phyloP scores from a whole-genome alignment of 2,888 invertebrate genomes.

The Diachrysia chrysitis region DNA sequence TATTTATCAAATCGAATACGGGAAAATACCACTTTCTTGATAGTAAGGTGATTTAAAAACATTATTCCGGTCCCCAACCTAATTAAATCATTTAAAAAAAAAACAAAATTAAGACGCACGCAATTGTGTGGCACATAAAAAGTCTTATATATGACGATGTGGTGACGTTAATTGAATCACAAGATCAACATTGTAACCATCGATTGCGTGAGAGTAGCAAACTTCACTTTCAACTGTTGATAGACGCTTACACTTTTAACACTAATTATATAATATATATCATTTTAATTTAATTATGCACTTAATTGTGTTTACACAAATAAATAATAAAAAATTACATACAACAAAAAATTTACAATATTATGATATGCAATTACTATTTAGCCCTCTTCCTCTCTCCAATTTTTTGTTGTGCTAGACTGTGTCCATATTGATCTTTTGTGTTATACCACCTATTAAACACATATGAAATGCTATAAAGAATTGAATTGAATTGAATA shows the following conservation, averaged over 20 bases:
- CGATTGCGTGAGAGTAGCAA: constrained; percentile 41
- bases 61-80: constrained; percentile 38
- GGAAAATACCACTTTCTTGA: constrained; percentile 17
- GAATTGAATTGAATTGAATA: too few species aligned
- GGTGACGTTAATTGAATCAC: constrained; percentile 37
- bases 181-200: constrained; percentile 20
- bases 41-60: constrained; percentile 20
- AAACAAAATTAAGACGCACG: constrained; percentile 21
- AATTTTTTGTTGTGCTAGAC: too few species aligned
- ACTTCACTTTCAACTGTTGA: constrained; percentile 42
- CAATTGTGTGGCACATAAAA: constrained; percentile 28
- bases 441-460: too few species aligned
- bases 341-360: too few species aligned
- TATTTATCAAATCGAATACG: background rate
- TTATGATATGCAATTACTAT: too few species aligned
- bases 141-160: constrained; percentile 26
- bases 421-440: too few species aligned
- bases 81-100: constrained; percentile 31
- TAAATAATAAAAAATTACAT: too few species aligned
- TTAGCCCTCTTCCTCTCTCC: too few species aligned
- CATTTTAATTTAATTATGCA: too few species aligned
- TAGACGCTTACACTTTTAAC: background rate
- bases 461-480: too few species aligned
- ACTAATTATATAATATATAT: too few species aligned
- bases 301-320: too few species aligned